Percentiles rank a stretch among this genome's conserved stretches.
These are phyloP conservation scores for Picathartes gymnocephalus DNA, from an alignment of 2,113 vertebrate genomes.

Conservation along the genomic window DNA sequence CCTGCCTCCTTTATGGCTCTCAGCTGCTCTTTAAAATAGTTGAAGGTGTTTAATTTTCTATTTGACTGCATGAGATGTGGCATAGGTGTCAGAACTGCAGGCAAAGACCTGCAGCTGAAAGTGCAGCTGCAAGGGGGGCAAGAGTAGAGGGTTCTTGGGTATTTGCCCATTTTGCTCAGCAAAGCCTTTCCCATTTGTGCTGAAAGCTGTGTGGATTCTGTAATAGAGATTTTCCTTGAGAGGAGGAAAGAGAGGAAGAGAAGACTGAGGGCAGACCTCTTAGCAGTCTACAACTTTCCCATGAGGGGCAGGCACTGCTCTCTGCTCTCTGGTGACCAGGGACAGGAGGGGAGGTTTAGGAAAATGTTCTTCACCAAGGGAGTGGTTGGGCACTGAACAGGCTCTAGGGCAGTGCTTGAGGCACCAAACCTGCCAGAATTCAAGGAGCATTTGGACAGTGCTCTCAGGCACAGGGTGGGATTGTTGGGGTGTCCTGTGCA, in stretches of 20 bases:
- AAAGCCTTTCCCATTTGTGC: not conserved
- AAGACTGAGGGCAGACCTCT: not conserved
- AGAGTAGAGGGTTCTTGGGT: not conserved
- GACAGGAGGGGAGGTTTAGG: not conserved
- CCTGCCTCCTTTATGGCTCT: not conserved
- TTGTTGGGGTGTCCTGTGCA: not conserved
- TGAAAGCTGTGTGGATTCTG: not conserved
- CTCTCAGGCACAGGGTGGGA: not conserved
- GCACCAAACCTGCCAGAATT: not conserved
- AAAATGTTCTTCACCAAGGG: not conserved
- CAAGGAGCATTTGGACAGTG: not conserved
- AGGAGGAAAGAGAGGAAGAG: not conserved
- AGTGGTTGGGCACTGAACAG: not conserved
- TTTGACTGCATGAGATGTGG: not conserved
- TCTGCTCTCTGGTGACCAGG: not conserved
- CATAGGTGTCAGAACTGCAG: not conserved
- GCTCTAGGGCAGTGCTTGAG: not conserved
- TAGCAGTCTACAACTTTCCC: not conserved
- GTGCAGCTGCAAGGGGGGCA: not conserved
- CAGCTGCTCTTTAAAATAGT: not conserved
- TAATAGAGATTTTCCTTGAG: not conserved
- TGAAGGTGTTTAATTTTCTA: not conserved
- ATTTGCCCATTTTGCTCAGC: not conserved
- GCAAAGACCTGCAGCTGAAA: not conserved
- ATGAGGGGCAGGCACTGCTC: not conserved